Conservation (phyloP, 2,888 invertebrate species). For the Bellardia bayeri region DNA sequence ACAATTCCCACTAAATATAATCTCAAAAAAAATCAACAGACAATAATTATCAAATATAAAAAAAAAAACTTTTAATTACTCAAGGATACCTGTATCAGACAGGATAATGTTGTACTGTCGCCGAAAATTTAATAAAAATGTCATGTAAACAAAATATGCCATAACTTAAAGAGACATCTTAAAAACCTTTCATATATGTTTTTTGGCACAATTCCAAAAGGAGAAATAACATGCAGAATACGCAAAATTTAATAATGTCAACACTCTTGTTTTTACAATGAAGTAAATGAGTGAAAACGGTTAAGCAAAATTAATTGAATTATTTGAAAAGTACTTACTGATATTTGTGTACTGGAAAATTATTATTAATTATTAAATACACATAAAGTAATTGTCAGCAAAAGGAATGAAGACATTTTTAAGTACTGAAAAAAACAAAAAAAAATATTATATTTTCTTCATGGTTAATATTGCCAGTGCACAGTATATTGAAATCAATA, state of each 20-base stretch:
- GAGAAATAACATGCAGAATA: not conserved
- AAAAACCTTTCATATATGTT: not conserved
- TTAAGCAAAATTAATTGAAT: no score
- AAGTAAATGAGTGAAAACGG: no score
- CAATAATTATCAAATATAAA: not conserved
- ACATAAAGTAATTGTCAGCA: no score
- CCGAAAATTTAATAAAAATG: constrained; percentile 11
- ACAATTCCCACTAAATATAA: not conserved
- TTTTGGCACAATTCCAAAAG: constrained; percentile 22
- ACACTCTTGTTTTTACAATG: no score
- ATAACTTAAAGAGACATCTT: constrained; percentile 27
- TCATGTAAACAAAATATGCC: not conserved
- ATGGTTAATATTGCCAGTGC: no score
- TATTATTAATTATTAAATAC: no score
- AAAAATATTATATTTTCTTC: no score
- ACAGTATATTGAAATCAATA: no score
- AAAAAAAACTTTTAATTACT: not conserved
- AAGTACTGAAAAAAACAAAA: no score
- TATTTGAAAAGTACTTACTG: no score
- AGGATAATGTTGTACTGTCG: constrained; percentile 27
- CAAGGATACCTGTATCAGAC: constrained; percentile 16
- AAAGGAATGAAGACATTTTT: no score
- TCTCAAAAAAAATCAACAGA: not conserved
- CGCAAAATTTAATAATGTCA: not conserved
- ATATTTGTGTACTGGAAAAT: no score